phyloP scores from a whole-genome alignment of 2,113 vertebrate species.

The Trematomus loennbergii region DNA sequence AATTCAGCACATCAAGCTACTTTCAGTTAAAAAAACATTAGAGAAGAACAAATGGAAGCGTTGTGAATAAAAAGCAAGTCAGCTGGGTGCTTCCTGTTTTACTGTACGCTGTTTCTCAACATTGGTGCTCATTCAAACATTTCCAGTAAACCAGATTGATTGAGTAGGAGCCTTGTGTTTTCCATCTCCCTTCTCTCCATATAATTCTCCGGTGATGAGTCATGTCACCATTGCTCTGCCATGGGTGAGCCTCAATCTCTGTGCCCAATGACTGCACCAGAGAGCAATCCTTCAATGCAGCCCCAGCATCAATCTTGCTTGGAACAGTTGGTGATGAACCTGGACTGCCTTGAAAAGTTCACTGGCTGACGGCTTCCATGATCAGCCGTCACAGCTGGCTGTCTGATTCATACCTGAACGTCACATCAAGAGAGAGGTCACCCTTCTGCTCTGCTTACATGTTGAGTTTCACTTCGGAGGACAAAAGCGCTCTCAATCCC shows the following conservation, averaged over 20 bases:
- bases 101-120: constrained; percentile 27
- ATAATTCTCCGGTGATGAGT: constrained; percentile 68
- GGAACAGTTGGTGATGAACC: constrained; percentile 68
- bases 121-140: constrained; percentile 42
- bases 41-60: constrained; percentile 14
- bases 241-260: constrained; percentile 67
- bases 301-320: constrained; percentile 70
- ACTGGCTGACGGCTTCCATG: constrained; percentile 72
- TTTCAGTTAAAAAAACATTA: constrained; percentile 10
- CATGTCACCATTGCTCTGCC: constrained; percentile 66
- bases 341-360: constrained; percentile 66
- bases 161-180: constrained; percentile 63
- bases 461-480: constrained; percentile 24
- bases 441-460: constrained; percentile 36
- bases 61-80: constrained; percentile 28
- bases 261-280: constrained; percentile 70
- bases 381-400: constrained; percentile 75
- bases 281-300: constrained; percentile 71
- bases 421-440: constrained; percentile 52
- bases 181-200: constrained; percentile 55
- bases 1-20: constrained; percentile 44
- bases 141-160: constrained; percentile 54
- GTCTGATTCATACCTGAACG: constrained; percentile 74
- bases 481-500: background rate
- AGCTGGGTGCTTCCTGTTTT: constrained; percentile 23